Conservation (phyloP, 2,797 vertebrate species). For the Cottoperca gobio region DNA sequence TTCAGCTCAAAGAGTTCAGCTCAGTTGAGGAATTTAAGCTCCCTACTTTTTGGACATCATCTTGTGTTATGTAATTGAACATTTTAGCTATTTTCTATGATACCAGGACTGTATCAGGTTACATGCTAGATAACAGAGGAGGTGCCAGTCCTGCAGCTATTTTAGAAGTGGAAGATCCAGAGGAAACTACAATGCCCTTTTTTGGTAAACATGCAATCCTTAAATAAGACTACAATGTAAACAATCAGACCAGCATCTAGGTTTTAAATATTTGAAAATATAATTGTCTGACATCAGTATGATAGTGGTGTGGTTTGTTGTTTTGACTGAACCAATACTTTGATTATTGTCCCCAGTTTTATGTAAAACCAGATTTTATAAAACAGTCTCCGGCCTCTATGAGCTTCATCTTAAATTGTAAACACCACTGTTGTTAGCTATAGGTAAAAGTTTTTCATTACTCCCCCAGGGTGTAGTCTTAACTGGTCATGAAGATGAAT, state of each 20-base stretch:
- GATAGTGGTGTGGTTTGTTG: background rate
- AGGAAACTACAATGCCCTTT: conserved; percentile 30
- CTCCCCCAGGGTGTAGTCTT: background rate
- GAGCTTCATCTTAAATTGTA: conserved; percentile 17
- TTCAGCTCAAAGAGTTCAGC: conserved; percentile 10
- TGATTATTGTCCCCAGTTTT: conserved; percentile 29
- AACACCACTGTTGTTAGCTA: conserved; percentile 11
- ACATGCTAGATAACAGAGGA: conserved; percentile 16
- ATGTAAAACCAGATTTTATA: conserved; percentile 38
- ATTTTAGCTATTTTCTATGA: conserved; percentile 13
- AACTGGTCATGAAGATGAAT: background rate
- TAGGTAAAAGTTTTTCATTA: conserved; percentile 10
- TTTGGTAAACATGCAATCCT: conserved; percentile 26
- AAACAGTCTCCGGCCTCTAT: conserved; percentile 20
- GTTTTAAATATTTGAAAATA: background rate
- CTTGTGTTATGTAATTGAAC: conserved; percentile 34
- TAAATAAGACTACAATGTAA: background rate
- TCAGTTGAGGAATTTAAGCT: conserved; percentile 4
- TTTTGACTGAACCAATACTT: conserved; percentile 6
- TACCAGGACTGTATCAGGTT: conserved; percentile 32
- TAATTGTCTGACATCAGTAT: background rate
- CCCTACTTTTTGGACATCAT: conserved; percentile 22
- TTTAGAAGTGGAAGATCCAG: conserved; percentile 8
- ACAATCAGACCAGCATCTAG: background rate
- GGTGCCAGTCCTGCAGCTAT: conserved; percentile 9